phyloP scores from a whole-genome alignment of 2,888 invertebrate species.

The Notocelia uddmanniana region DNA sequence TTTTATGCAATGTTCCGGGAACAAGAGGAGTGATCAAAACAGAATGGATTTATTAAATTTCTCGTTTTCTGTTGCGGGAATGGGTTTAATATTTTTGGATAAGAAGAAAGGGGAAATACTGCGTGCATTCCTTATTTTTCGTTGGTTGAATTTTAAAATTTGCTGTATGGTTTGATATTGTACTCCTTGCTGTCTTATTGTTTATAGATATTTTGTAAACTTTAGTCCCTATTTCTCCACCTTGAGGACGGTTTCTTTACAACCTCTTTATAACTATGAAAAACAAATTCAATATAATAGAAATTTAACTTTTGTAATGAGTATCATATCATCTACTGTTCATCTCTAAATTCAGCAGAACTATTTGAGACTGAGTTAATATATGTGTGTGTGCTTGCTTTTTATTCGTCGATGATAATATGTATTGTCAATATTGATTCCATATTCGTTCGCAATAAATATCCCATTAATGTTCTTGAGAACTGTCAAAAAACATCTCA shows the following conservation, averaged over 20 bases:
- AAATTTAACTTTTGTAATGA: too few relatives aligned
- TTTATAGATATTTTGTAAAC: too few relatives aligned
- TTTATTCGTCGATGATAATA: too few relatives aligned
- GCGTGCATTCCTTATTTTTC: not conserved
- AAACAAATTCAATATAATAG: too few relatives aligned
- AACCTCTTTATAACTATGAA: too few relatives aligned
- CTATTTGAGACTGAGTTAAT: too few relatives aligned
- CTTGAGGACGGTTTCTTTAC: too few relatives aligned
- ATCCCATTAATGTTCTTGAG: constrained; percentile 26
- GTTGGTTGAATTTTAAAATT: constrained; percentile 10
- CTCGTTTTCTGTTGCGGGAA: constrained; percentile 34
- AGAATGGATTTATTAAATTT: constrained; percentile 52
- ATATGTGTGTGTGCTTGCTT: too few relatives aligned
- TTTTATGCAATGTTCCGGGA: constrained; percentile 74
- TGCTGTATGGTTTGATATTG: not conserved
- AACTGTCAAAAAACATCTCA: constrained; percentile 1
- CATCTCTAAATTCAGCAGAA: too few relatives aligned
- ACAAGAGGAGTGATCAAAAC: constrained; percentile 84
- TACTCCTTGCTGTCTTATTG: too few relatives aligned
- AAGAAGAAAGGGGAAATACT: not conserved
- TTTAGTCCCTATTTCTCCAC: too few relatives aligned
- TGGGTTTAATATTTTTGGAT: constrained; percentile 43
- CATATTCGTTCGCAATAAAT: constrained; percentile 19
- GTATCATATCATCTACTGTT: too few relatives aligned
- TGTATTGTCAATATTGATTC: constrained; percentile 14